These are phyloP conservation scores for Rhizomys pruinosus DNA, from an alignment of 2,113 vertebrate genomes.

Conservation along the genomic window DNA sequence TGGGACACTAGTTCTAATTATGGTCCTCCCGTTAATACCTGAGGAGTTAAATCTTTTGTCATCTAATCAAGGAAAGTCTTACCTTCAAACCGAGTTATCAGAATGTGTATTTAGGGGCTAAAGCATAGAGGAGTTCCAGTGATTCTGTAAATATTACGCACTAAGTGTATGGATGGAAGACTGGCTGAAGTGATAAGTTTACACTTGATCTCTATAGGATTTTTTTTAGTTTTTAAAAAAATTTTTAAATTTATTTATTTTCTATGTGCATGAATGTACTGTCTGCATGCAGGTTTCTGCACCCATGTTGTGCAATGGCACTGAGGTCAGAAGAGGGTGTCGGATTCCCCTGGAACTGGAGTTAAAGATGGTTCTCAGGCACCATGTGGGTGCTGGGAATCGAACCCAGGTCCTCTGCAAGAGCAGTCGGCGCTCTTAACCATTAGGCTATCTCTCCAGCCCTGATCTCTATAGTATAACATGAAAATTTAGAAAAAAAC, in stretches of 20 bases:
- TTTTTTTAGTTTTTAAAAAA: too few species aligned
- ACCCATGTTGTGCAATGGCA: too few species aligned
- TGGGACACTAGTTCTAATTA: not conserved
- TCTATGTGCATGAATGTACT: too few species aligned
- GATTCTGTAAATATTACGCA: not conserved
- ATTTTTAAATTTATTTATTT: too few species aligned
- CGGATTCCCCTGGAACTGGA: too few species aligned
- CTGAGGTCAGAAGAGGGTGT: too few species aligned
- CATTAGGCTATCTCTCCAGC: too few species aligned
- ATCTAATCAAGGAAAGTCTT: not conserved
- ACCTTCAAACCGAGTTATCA: not conserved
- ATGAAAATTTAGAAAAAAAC: not conserved
- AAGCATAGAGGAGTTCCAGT: not conserved
- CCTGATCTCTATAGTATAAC: slow-evolving; percentile 11
- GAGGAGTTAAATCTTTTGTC: not conserved
- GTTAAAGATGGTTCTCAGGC: too few species aligned
- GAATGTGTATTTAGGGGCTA: not conserved
- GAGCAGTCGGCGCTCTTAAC: too few species aligned
- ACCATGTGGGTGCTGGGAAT: too few species aligned
- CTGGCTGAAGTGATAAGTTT: not conserved
- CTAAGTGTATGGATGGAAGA: not conserved
- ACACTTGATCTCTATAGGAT: slow-evolving; percentile 12
- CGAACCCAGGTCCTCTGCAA: too few species aligned
- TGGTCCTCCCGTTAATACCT: not conserved
- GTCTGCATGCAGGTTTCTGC: too few species aligned